Conservation (phyloP, 2,797 vertebrate genomes). For the Nannoperca obscura region DNA sequence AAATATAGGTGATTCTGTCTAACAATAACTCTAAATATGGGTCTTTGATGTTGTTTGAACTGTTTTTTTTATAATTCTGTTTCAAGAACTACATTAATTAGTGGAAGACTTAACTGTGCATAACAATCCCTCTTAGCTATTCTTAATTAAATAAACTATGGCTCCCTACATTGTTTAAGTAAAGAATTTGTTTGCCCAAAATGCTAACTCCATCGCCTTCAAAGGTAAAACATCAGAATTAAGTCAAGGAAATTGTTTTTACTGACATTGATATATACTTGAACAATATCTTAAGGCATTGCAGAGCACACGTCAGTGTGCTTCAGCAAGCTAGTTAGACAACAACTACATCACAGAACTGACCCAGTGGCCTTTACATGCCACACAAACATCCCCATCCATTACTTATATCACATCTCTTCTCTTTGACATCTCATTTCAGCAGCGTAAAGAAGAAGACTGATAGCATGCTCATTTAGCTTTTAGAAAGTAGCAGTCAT, state of each 20-base stretch:
- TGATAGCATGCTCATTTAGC: constrained; percentile 43
- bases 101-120: constrained; percentile 30
- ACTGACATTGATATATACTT: constrained; percentile 16
- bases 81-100: constrained; percentile 27
- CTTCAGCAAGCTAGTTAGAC: constrained; percentile 12
- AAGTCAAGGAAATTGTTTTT: constrained; percentile 1
- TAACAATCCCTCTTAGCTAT: constrained; percentile 38
- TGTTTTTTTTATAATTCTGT: constrained; percentile 31
- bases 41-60: constrained; percentile 4
- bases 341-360: constrained; percentile 7
- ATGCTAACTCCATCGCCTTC: neutral
- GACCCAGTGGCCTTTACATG: constrained; percentile 22
- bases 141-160: constrained; percentile 33
- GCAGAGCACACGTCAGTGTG: neutral
- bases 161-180: constrained; percentile 17
- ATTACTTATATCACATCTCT: constrained; percentile 20
- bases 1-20: constrained; percentile 1
- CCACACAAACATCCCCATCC: constrained; percentile 23
- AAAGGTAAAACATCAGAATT: neutral
- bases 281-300: neutral
- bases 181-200: neutral
- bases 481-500: constrained; percentile 26
- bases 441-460: constrained; percentile 25
- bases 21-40: neutral
- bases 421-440: constrained; percentile 43